Percentiles rank a stretch among this genome's conserved stretches.
Conservation (phyloP, 2,888 invertebrate species). For the Willowsia nigromaculata region DNA sequence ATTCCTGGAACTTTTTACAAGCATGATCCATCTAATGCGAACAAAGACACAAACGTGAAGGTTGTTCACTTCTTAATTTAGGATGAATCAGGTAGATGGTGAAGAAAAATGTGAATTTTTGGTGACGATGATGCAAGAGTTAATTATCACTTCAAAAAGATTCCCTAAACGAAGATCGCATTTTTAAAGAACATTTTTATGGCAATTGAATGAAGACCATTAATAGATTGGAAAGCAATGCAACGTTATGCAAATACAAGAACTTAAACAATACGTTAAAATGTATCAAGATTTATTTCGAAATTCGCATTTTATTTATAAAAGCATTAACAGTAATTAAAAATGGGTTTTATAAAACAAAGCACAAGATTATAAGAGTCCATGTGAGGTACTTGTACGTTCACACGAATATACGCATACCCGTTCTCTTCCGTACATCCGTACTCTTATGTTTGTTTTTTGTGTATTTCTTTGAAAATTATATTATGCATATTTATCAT, state of each 20-base stretch:
- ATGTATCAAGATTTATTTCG: conserved; percentile 25
- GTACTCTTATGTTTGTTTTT: neutral
- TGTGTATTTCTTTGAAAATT: neutral
- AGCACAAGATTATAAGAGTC: neutral
- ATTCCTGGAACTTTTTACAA: too few relatives aligned
- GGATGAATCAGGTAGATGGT: too few relatives aligned
- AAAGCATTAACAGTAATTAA: conserved; percentile 24
- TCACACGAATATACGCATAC: neutral
- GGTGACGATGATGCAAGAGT: too few relatives aligned
- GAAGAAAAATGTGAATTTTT: too few relatives aligned
- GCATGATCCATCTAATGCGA: too few relatives aligned
- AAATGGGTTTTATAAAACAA: conserved; percentile 6
- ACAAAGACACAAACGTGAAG: too few relatives aligned
- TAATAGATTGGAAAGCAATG: neutral
- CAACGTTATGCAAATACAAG: neutral
- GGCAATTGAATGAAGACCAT: too few relatives aligned
- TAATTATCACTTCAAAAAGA: too few relatives aligned
- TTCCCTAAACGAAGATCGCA: too few relatives aligned
- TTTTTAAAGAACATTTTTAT: too few relatives aligned
- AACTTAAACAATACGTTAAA: neutral
- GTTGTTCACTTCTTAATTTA: too few relatives aligned
- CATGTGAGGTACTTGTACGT: neutral
- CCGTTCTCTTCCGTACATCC: neutral
- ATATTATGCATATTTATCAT: neutral
- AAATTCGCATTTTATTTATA: neutral